Evolutionary conservation across 2,113 vertebrate species (phyloP).

Genomic region (Tachuris rubrigastra): DNA sequence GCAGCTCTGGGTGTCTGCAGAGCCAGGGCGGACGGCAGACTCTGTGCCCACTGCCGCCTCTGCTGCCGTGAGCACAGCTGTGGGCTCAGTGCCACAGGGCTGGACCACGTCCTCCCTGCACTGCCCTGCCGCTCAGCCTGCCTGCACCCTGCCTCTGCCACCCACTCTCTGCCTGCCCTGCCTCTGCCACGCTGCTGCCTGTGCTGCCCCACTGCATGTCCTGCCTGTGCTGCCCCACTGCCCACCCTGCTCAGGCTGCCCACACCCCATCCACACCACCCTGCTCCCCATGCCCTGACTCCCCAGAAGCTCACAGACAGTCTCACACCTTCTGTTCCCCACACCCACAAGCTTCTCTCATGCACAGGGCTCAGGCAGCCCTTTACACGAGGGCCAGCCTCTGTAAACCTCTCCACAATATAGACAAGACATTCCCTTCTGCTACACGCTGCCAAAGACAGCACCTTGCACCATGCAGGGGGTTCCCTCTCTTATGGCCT

Average conservation of each 20-base stretch:
- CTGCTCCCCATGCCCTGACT: not conserved
- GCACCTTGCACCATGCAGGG: not conserved
- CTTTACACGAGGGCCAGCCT: not conserved
- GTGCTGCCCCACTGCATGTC: not conserved
- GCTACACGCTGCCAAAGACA: not conserved
- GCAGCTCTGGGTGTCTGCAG: not conserved
- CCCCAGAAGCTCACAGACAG: not conserved
- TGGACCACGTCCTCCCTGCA: accelerated
- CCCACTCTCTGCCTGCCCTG: not conserved
- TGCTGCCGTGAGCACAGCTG: accelerated
- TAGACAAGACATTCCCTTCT: not conserved
- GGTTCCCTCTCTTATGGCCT: not conserved
- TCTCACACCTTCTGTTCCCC: not conserved
- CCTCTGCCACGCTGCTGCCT: not conserved
- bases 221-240: not conserved
- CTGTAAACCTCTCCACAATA: not conserved
- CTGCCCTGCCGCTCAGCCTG: not conserved
- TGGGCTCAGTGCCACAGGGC: not conserved
- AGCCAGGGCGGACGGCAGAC: accelerated
- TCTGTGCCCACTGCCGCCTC: accelerated
- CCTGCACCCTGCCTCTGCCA: not conserved
- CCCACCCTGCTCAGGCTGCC: not conserved
- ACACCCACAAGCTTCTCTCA: not conserved
- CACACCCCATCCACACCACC: no score
- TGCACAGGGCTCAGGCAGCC: not conserved